Evolutionary conservation across 1,140 invertebrate species (phyloP).

Genomic region (Hylaeus volcanicus): DNA sequence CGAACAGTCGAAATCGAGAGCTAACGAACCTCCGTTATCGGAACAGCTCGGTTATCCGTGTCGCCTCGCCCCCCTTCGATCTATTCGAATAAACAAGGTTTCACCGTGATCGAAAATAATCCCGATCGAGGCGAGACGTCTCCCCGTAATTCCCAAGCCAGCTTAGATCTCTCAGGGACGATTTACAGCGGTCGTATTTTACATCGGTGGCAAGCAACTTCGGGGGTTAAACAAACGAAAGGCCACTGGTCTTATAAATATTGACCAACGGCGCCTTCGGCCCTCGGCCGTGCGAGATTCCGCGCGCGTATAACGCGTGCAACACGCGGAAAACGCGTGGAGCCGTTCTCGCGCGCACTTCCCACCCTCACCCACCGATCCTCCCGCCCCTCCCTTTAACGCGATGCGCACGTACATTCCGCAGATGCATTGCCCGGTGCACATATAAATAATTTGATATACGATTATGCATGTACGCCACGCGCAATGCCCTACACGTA

Average conservation of each 20-base stretch:
- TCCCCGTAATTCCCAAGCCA: background rate
- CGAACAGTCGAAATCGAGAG: no score
- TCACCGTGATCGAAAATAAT: no score
- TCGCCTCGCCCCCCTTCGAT: no score
- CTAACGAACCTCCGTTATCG: no score
- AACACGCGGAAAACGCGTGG: background rate
- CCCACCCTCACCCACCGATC: no score
- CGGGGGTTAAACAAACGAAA: slow-evolving; percentile 17
- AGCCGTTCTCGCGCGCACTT: slow-evolving; percentile 2
- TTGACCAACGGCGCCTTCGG: slow-evolving; percentile 35
- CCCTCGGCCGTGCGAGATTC: background rate
- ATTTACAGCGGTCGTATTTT: slow-evolving; percentile 23
- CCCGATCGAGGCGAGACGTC: no score
- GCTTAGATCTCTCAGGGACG: background rate
- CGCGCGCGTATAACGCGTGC: background rate
- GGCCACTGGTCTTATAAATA: slow-evolving; percentile 36
- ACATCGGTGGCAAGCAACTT: background rate
- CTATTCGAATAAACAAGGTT: no score
- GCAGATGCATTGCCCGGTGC: slow-evolving; percentile 47
- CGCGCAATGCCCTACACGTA: slow-evolving; percentile 67
- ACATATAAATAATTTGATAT: slow-evolving; percentile 75
- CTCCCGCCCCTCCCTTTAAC: background rate
- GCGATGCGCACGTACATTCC: slow-evolving; percentile 30
- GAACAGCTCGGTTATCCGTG: no score
- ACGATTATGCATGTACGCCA: slow-evolving; percentile 72